Percentiles rank a stretch among this genome's conserved stretches.
Evolutionary conservation across 2,888 invertebrate species (phyloP).

Genomic region (Xanthia icteritia): DNA sequence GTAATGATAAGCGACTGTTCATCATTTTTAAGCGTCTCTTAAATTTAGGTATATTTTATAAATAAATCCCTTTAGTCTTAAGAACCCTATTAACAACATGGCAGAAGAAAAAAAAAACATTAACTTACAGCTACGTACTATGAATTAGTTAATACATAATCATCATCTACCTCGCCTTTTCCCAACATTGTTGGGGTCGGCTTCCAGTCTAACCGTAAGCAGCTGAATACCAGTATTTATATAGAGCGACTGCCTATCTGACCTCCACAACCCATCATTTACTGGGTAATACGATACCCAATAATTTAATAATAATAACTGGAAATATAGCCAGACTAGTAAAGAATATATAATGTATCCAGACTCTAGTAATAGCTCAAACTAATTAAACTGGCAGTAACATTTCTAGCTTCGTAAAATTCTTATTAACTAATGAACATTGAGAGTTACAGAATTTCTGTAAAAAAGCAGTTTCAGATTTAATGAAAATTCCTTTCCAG

Average conservation of each 20-base stretch:
- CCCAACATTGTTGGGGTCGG: too few species aligned
- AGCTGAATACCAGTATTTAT: too few species aligned
- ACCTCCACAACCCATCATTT: too few species aligned
- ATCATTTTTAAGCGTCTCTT: not conserved
- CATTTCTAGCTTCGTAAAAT: slow-evolving; percentile 5
- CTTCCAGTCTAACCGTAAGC: too few species aligned
- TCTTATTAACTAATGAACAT: slow-evolving; percentile 40
- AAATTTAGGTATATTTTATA: not conserved
- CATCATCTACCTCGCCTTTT: too few species aligned
- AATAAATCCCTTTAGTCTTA: not conserved
- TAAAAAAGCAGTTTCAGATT: slow-evolving; percentile 38
- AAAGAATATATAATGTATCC: too few species aligned
- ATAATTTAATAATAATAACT: not conserved
- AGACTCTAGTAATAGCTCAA: too few species aligned
- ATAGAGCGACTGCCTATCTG: too few species aligned
- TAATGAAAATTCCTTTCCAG: slow-evolving; percentile 68
- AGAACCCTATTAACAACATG: not conserved
- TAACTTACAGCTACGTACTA: not conserved
- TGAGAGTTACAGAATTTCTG: slow-evolving; percentile 8
- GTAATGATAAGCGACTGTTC: not conserved
- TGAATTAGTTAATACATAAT: not conserved
- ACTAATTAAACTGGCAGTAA: slow-evolving; percentile 10
- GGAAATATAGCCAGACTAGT: not conserved
- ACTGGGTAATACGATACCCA: too few species aligned
- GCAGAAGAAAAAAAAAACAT: too few species aligned